A percentile compares a stretch with the other conserved stretches of the same genome.
These are phyloP conservation scores for Microchrysa polita DNA, from an alignment of 2,888 invertebrate species.

Conservation along the genomic window DNA sequence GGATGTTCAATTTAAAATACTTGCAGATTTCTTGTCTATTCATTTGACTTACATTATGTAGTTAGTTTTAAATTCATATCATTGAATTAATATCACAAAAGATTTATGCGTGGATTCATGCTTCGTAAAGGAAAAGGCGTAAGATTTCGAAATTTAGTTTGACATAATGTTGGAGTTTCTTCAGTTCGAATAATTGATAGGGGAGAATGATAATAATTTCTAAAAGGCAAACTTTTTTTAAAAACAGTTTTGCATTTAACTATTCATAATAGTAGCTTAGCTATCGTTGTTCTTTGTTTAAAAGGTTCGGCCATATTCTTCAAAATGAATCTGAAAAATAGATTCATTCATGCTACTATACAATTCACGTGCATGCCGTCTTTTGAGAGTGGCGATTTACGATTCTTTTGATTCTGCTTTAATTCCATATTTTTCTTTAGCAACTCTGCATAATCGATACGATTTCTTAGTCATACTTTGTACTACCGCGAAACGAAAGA, in stretches of 20 bases:
- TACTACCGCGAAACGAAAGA: conserved; percentile 56
- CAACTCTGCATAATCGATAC: background rate
- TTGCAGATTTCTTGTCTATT: no score
- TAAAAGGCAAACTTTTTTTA: conserved; percentile 14
- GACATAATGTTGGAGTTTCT: background rate
- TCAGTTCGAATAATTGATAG: conserved; percentile 17
- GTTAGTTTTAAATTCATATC: background rate
- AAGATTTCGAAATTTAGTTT: background rate
- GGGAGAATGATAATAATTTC: background rate
- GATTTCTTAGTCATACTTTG: conserved; percentile 40
- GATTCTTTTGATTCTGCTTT: conserved; percentile 12
- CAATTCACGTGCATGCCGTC: no score
- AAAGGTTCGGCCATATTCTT: background rate
- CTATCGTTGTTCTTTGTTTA: no score
- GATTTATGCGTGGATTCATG: conserved; percentile 28
- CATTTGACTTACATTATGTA: background rate
- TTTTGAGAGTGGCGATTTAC: background rate
- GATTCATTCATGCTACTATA: background rate
- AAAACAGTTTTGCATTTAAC: conserved; percentile 1
- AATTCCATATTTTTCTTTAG: conserved; percentile 6
- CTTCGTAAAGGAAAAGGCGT: conserved; percentile 11
- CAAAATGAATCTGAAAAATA: background rate
- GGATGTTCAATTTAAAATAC: background rate
- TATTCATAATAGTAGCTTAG: no score
- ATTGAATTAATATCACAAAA: conserved; percentile 34